Evolutionary conservation across 2,888 invertebrate genomes (phyloP), one percentile per base, ranked within the genome.

Genomic region (Empis livida): DNA sequence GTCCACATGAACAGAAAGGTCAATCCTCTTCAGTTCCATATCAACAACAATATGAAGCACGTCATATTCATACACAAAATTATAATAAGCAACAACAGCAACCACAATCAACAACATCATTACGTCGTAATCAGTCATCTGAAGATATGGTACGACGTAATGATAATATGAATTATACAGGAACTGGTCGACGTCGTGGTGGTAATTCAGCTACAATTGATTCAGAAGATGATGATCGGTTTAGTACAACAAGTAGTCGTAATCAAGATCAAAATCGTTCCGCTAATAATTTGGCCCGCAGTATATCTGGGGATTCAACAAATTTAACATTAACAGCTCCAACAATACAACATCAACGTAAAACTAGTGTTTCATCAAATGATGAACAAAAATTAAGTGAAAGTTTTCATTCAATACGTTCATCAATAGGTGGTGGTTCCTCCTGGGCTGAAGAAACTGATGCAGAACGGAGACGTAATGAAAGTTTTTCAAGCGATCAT

Each of bases 391-490:
- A 59, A 42, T 52, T 53, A 44, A 56, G 52, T 48, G 56, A 52
- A 47, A 53, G 50, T 42, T 57, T 51, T 47, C 57, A 52, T 23
- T 39, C 48, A 14, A 44, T 52, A 17, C 51, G 55, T 8, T 46
- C 55, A 41, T 48, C 54, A 54, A 49, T 49, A 41, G 46, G 47
- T 32, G 49, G 41, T 10, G 50, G 49, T 6, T 63, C 60, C 0
- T 71, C 72, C 5, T 75, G 75, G 75, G 69, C 73, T 0, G 74
- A 75, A 54, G 70, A 70, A 55, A 65, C 67, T 5, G 66, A 67
- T 37, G 55, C 63, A 45, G 64, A 67, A 49, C 56, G 66, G 1
- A 61, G 62, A 43, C 61, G 66, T n/a, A 62, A 64, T 27, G 65
- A 67, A 46, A 68, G 66, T 45, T 65, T 65, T 49, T 65, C 65